Evolutionary conservation across 2,113 vertebrate species (phyloP), one percentile per base, ranked within the genome.

Genomic region (Albula glossodonta): DNA sequence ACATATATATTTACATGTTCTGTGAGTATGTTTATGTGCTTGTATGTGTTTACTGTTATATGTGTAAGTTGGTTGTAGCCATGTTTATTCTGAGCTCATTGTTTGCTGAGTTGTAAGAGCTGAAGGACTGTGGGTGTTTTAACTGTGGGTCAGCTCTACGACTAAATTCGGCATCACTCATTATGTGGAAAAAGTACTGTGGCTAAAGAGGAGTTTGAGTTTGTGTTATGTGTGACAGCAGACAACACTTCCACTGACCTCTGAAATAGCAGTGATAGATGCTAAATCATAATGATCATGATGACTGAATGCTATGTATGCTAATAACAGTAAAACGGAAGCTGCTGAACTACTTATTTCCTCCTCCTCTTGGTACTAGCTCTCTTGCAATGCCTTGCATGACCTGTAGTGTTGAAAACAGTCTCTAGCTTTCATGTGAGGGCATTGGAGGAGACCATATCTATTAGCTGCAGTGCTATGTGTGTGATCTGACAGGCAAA

Each of bases 101-200:
- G 80, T 51, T 86, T 81, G 85, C 22, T 52, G 51, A 60, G 51
- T 70, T 56, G 63, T 82, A 50, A 41, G 51, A 60, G 51, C 66
- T 19, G 48, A 19, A 57, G n/a, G 31, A 48, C 81, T 78, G 51
- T 83, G 85, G 85, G 41, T 83, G 51, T 83, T 48, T 83, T 7
- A 83, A n/a, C 51, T 82, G 22, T 60, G 70, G 85, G 81, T 53
- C 41, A n/a, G 70, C 22, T 86, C 31, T 48, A 13, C 25, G 11
- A 22, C 66, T 86, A 82, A 49, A 83, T 83, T 83, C 31, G 63
- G n/a, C 85, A 86, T 31, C 81, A 78, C 85, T 50, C 51, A 86
- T 86, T 86, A 86, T 10, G 81, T 77, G 66, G 51, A 60, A 78
- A 78, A 83, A 86, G 81, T 31, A 57, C 25, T n/a, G 85, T 15